A percentile compares a stretch with the other conserved stretches of the same genome.
These are phyloP conservation scores for Gallinago jamesoni DNA, from an alignment of 2,113 vertebrate genomes.

Conservation along the genomic window DNA sequence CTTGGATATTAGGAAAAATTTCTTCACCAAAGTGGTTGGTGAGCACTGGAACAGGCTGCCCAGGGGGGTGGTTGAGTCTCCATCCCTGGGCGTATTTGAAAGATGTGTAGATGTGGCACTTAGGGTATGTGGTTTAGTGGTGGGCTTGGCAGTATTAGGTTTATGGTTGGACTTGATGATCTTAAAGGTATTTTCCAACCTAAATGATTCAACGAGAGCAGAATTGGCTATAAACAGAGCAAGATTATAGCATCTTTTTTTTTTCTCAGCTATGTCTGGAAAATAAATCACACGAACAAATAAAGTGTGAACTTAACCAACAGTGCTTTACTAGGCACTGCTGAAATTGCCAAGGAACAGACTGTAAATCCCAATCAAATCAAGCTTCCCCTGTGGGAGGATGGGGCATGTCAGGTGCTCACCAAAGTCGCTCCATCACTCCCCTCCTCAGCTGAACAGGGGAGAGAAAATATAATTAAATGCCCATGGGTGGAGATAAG, in stretches of 20 bases:
- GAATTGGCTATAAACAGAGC: not conserved
- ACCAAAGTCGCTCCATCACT: not conserved
- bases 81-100: not conserved
- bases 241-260: not conserved
- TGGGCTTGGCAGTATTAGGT: not conserved
- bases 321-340: not conserved
- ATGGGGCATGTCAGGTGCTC: not conserved
- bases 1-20: not conserved
- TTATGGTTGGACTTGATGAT: not conserved
- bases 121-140: not conserved
- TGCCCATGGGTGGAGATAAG: not conserved
- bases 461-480: not conserved
- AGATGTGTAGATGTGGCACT: accelerated
- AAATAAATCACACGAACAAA: not conserved
- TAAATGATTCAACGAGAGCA: not conserved
- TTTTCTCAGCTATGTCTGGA: not conserved
- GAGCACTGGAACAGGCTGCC: not conserved
- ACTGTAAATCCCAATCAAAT: not conserved
- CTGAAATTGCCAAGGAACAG: not conserved
- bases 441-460: not conserved
- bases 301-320: not conserved
- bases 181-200: not conserved
- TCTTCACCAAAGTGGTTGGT: not conserved
- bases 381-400: not conserved
- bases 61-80: not conserved